Evolutionary conservation across 2,888 invertebrate genomes (phyloP).

Genomic region (Deilephila porcellus): DNA sequence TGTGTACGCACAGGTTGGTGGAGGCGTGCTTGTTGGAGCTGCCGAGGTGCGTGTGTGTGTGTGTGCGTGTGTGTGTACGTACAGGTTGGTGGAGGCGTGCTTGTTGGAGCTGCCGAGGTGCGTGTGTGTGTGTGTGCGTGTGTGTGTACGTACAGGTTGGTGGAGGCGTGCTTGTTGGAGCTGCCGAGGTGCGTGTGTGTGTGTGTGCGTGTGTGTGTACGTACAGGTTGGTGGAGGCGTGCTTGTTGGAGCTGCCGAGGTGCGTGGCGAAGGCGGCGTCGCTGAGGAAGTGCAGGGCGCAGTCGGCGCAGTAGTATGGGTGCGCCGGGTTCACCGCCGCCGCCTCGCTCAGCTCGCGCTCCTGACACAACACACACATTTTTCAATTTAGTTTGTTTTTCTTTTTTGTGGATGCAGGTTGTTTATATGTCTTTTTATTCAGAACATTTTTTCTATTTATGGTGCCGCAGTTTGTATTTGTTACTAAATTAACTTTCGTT

Average conservation of each 20-base stretch:
- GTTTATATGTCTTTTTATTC: no score
- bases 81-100: conserved; percentile 68
- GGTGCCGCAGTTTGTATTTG: no score
- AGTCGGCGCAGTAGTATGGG: conserved; percentile 68
- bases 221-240: conserved; percentile 67
- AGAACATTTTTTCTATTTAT: no score
- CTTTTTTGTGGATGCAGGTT: no score
- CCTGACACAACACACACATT: conserved; percentile 45
- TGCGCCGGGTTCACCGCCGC: conserved; percentile 44
- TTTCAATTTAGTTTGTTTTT: no score
- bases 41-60: conserved; percentile 69
- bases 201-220: conserved; percentile 38
- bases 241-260: conserved; percentile 74
- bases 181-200: conserved; percentile 63
- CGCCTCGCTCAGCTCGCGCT: conserved; percentile 50
- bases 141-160: conserved; percentile 63
- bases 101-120: conserved; percentile 76
- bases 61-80: conserved; percentile 44
- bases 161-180: conserved; percentile 69
- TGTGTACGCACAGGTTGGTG: conserved; percentile 63
- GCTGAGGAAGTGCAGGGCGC: conserved; percentile 66
- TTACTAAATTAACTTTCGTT: no score
- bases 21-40: conserved; percentile 72
- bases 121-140: conserved; percentile 43
- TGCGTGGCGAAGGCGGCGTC: conserved; percentile 66